phyloP scores from a whole-genome alignment of 2,113 vertebrate species.

The Crotalus tigris region DNA sequence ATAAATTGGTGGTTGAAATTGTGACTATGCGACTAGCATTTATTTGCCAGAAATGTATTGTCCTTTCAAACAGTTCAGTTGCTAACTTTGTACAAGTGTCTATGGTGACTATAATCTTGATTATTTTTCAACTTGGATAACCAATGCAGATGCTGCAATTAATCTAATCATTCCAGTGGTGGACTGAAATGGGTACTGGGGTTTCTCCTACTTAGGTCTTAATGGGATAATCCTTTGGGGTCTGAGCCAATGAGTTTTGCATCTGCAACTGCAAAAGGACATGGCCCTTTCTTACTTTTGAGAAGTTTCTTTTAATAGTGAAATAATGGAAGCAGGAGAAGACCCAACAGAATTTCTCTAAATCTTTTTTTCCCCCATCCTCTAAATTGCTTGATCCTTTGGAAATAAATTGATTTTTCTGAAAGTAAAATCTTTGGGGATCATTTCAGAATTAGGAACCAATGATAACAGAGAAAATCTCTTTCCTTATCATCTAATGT shows the following conservation, averaged over 20 bases:
- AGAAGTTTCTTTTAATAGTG: neutral
- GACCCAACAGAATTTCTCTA: neutral
- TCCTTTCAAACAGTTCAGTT: constrained; percentile 10
- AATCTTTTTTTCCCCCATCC: neutral
- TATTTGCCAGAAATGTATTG: neutral
- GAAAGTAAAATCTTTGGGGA: neutral
- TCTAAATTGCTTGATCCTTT: neutral
- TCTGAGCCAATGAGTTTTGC: neutral
- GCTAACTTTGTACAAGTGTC: neutral
- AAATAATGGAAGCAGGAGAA: neutral
- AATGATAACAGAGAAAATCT: neutral
- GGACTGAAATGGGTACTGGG: constrained; percentile 45
- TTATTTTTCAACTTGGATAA: constrained; percentile 29
- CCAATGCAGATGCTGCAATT: constrained; percentile 43
- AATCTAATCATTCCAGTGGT: constrained; percentile 31
- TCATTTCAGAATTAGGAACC: neutral
- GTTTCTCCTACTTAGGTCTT: constrained; percentile 30
- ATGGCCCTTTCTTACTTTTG: neutral
- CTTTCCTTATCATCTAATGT: neutral
- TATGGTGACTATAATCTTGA: neutral
- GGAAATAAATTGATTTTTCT: neutral
- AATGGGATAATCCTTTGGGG: constrained; percentile 22
- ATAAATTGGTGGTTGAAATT: neutral
- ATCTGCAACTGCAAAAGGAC: neutral
- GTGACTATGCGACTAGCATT: neutral